These are phyloP conservation scores for Temnothorax rugatulus DNA, from an alignment of 2,888 invertebrate genomes.

Conservation along the genomic window DNA sequence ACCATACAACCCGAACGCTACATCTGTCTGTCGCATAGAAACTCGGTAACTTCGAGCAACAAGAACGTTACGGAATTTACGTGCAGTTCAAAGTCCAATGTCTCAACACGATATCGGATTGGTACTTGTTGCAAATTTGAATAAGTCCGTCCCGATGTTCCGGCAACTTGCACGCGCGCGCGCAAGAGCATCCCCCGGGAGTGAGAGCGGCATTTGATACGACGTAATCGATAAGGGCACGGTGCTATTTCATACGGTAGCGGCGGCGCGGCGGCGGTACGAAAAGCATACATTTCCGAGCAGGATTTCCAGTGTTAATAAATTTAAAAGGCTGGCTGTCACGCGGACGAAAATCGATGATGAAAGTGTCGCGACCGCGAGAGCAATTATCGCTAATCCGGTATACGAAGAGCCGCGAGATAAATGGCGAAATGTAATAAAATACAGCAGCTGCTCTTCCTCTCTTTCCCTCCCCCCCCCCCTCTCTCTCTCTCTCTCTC, in stretches of 20 bases:
- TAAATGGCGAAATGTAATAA: slow-evolving; percentile 39
- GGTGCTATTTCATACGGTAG: slow-evolving; percentile 11
- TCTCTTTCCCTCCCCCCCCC: background rate
- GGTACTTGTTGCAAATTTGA: slow-evolving; percentile 55
- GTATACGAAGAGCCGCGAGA: background rate
- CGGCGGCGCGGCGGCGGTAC: background rate
- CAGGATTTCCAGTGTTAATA: slow-evolving; percentile 35
- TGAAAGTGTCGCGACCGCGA: background rate
- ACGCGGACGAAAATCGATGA: slow-evolving; percentile 13
- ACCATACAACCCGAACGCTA: background rate
- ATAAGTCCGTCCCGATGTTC: slow-evolving; percentile 14
- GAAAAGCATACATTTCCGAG: slow-evolving; percentile 29
- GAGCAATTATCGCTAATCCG: slow-evolving; percentile 47
- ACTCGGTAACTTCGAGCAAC: background rate
- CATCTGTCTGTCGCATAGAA: background rate
- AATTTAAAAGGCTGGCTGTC: slow-evolving; percentile 15
- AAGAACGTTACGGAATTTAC: slow-evolving; percentile 25
- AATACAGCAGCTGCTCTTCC: slow-evolving; percentile 24
- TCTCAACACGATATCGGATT: slow-evolving; percentile 41
- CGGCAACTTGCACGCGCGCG: slow-evolving; percentile 17
- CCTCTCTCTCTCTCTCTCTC: background rate
- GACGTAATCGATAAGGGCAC: slow-evolving; percentile 45
- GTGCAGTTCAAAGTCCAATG: slow-evolving; percentile 17
- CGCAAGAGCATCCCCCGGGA: slow-evolving; percentile 1
- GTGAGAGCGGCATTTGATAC: slow-evolving; percentile 28